A percentile compares a stretch with the other conserved stretches of the same genome.
phyloP scores from a whole-genome alignment of 1,140 invertebrate species.

The Calliphora vicina region DNA sequence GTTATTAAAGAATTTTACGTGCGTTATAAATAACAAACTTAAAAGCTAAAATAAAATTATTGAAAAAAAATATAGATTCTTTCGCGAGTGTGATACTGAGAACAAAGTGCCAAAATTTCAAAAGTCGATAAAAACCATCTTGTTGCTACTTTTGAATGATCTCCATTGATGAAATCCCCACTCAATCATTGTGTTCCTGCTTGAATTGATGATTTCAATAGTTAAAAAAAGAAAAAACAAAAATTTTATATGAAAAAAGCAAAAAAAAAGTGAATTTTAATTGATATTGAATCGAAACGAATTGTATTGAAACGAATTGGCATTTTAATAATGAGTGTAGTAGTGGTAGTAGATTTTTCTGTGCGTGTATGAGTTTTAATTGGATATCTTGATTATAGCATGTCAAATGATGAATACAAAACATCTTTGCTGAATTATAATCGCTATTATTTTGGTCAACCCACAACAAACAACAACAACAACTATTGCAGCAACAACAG shows the following conservation, averaged over 20 bases:
- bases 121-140: neutral
- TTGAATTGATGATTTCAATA: neutral
- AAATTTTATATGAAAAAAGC: neutral
- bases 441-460: neutral
- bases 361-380: neutral
- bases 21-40: neutral
- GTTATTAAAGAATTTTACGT: neutral
- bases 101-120: neutral
- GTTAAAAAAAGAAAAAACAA: neutral
- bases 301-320: neutral
- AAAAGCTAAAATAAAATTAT: neutral
- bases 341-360: neutral
- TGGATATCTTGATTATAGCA: neutral
- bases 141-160: neutral
- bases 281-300: neutral
- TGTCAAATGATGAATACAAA: constrained; percentile 21
- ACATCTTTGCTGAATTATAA: neutral
- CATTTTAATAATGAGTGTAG: neutral
- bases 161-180: neutral
- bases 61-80: neutral
- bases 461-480: constrained; percentile 26
- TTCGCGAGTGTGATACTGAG: too few relatives aligned
- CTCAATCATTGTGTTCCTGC: neutral
- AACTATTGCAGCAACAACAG: constrained; percentile 30
- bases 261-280: neutral